Percentiles rank a stretch among this genome's conserved stretches.
Evolutionary conservation across 2,888 invertebrate genomes (phyloP).

Genomic region (Drosophila sordidapex): DNA sequence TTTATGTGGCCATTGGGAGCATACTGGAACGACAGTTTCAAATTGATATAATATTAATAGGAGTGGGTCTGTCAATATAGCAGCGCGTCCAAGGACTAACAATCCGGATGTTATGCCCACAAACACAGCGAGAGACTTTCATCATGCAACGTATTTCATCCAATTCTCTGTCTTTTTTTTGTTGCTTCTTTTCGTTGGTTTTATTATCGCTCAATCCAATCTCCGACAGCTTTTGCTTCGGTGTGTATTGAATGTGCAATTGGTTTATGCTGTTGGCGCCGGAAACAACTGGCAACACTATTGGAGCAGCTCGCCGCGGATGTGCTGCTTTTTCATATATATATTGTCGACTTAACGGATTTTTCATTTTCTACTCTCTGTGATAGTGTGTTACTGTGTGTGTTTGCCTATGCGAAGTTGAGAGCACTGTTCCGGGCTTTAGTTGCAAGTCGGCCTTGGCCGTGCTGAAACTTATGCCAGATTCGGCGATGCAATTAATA

Average conservation of each 20-base stretch:
- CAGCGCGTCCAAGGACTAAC: conserved; percentile 44
- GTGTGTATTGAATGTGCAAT: conserved; percentile 47
- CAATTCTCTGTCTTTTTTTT: conserved; percentile 1
- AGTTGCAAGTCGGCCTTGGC: conserved; percentile 18
- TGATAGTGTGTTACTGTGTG: background rate
- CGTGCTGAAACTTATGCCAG: conserved; percentile 49
- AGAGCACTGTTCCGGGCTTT: conserved; percentile 7
- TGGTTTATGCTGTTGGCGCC: conserved; percentile 57
- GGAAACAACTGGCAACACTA: conserved; percentile 71
- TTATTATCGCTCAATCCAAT: conserved; percentile 72
- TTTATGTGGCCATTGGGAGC: conserved; percentile 71
- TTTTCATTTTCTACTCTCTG: background rate
- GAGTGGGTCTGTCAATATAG: conserved; percentile 67
- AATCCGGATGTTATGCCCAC: conserved; percentile 58
- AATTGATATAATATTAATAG: conserved; percentile 75
- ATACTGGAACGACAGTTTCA: conserved; percentile 53
- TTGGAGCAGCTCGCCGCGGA: conserved; percentile 41
- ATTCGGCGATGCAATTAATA: conserved; percentile 70
- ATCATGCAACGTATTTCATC: conserved; percentile 38
- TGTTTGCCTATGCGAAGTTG: conserved; percentile 19
- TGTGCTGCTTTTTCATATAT: conserved; percentile 48
- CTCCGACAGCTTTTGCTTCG: conserved; percentile 37
- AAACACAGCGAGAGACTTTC: conserved; percentile 22
- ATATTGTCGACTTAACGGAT: conserved; percentile 28
- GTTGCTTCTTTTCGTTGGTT: conserved; percentile 32